A percentile compares a stretch with the other conserved stretches of the same genome.
phyloP scores from a whole-genome alignment of 2,797 vertebrate genomes.

The Pipistrellus kuhlii region DNA sequence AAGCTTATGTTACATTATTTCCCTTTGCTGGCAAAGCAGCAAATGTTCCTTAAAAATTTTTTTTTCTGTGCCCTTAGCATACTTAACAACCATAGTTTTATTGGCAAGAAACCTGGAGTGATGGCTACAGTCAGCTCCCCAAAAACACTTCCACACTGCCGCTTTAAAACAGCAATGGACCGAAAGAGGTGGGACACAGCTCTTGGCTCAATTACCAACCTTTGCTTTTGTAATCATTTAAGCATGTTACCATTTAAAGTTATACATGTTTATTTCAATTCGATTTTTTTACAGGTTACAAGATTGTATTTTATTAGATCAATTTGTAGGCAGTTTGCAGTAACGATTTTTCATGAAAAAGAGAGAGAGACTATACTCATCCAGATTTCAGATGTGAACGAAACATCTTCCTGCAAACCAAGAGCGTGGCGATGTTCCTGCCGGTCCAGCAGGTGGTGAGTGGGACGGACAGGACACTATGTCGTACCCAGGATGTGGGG shows the following conservation, averaged over 20 bases:
- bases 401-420: neutral
- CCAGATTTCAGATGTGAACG: neutral
- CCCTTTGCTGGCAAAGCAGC: constrained; percentile 71
- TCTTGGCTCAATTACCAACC: neutral
- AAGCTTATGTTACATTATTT: constrained; percentile 52
- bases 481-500: neutral
- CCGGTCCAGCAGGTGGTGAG: too few species aligned
- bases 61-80: neutral
- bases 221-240: neutral
- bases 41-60: constrained; percentile 52
- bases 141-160: neutral
- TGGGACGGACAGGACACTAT: neutral
- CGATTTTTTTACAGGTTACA: constrained; percentile 66
- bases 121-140: neutral
- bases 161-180: neutral
- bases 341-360: constrained; percentile 20
- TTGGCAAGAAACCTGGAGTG: neutral
- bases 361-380: neutral
- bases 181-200: neutral
- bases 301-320: constrained; percentile 36
- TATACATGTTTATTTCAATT: constrained; percentile 66
- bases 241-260: neutral
- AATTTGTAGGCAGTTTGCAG: constrained; percentile 23
- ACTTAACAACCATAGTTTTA: neutral
- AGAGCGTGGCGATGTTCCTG: neutral